Evolutionary conservation across 2,113 vertebrate genomes (phyloP), one percentile per base, ranked within the genome.

Genomic region (Pyxicephalus adspersus): DNA sequence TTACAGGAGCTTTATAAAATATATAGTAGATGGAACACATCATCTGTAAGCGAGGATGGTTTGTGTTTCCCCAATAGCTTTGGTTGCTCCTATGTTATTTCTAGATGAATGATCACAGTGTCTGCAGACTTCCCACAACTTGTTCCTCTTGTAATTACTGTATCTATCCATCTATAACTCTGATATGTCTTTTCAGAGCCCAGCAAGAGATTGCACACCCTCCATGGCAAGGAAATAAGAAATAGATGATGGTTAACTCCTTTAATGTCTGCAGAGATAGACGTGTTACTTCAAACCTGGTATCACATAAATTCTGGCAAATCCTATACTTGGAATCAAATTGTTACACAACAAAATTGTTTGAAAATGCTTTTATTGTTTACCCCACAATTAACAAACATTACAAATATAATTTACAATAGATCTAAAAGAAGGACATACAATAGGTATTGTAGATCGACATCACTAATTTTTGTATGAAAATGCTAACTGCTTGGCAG

Each of bases 61-160:
- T 64, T 76, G 38, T 52, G 45, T 63, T 64, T 64, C 34, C 31
- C 60, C 52, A 58, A 74, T 58, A 34, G 54, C 54, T 74, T 74
- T 74, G 55, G 11, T 60, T 54, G 71, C 28, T 34, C 54, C 19
- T 38, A 25, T 13, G 18, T 76, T 61, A 76, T 61, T 61, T 61
- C 25, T 23, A 76, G 38, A 64, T 76, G 60, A 63, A 64, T 76
- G 58, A 76, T 76, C 60, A 76, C 31, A 64, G 52, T 25, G 60
- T 76, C 58, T 64, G 34, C 74, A 51, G 58, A 23, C 28, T 76
- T 76, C 73, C 58, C 73, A 63, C 38, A 57, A 76, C 73, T 76
- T 50, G 58, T 64, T 64, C 60, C 23, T 50, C 60, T 74, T 64
- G 38, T 52, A 76, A 76, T 76, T 76, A 76, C 58, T 64, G 25